phyloP scores from a whole-genome alignment of 2,888 invertebrate species.

The Syrphus vitripennis region DNA sequence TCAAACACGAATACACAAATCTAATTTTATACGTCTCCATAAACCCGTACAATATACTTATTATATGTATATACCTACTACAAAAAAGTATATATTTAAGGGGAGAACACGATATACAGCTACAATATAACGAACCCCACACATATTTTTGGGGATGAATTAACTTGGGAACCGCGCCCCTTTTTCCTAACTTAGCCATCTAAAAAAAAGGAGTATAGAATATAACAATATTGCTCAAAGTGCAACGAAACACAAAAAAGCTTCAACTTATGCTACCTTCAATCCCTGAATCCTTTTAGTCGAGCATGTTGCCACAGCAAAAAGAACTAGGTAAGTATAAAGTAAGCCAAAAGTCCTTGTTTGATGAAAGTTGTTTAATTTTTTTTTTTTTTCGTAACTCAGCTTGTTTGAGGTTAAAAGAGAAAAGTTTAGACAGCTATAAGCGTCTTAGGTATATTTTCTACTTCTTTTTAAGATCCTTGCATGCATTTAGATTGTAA shows the following conservation, averaged over 20 bases:
- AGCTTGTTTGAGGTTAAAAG: background rate
- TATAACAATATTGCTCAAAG: slow-evolving; percentile 22
- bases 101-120: background rate
- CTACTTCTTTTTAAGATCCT: background rate
- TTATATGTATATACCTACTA: background rate
- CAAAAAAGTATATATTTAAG: background rate
- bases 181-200: slow-evolving; percentile 18
- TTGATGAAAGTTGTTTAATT: background rate
- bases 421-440: background rate
- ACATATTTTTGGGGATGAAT: slow-evolving; percentile 67
- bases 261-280: slow-evolving; percentile 4
- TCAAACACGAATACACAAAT: background rate
- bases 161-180: slow-evolving; percentile 66
- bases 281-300: background rate
- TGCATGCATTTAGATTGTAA: slow-evolving; percentile 16
- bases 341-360: slow-evolving; percentile 39
- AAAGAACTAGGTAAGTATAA: background rate
- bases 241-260: slow-evolving; percentile 39
- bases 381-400: background rate
- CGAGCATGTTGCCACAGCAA: background rate
- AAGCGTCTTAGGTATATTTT: slow-evolving; percentile 18
- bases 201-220: slow-evolving; percentile 6
- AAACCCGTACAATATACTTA: slow-evolving; percentile 4
- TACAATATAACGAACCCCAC: slow-evolving; percentile 33
- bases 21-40: background rate